Conservation (phyloP, 2,888 invertebrate genomes). For the Nomada hirtipes region DNA sequence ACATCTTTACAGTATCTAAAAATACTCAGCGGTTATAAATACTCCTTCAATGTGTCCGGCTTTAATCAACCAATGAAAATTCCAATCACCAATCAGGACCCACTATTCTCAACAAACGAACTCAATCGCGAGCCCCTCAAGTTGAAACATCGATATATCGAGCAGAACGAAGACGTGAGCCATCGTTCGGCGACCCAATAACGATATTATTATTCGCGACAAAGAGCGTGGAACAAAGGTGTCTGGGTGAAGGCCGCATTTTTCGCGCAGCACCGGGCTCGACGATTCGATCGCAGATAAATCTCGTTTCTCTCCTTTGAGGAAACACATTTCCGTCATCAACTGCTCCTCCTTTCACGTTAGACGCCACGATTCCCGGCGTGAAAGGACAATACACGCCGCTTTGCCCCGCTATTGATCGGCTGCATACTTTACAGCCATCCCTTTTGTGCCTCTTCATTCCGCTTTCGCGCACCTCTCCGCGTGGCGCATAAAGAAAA, state of each 20-base stretch:
- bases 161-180: background rate
- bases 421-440: slow-evolving; percentile 49
- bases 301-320: slow-evolving; percentile 44
- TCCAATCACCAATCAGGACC: too few species aligned
- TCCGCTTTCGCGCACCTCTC: slow-evolving; percentile 37
- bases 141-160: too few species aligned
- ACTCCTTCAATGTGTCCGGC: too few species aligned
- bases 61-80: too few species aligned
- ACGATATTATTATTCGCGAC: slow-evolving; percentile 15
- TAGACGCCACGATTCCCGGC: slow-evolving; percentile 38
- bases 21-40: too few species aligned
- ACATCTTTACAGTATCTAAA: too few species aligned
- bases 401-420: slow-evolving; percentile 54
- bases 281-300: slow-evolving; percentile 42
- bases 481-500: slow-evolving; percentile 21
- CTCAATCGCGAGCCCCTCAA: too few species aligned
- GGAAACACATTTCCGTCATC: slow-evolving; percentile 53
- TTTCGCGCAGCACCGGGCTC: background rate
- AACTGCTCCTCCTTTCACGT: slow-evolving; percentile 36
- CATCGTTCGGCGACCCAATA: background rate
- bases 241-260: background rate
- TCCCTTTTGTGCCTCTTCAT: slow-evolving; percentile 41
- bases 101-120: too few species aligned
- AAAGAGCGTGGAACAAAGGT: slow-evolving; percentile 12
- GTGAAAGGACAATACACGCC: slow-evolving; percentile 49